Conservation (phyloP, 2,888 invertebrate genomes). For the Rhingia campestris region DNA sequence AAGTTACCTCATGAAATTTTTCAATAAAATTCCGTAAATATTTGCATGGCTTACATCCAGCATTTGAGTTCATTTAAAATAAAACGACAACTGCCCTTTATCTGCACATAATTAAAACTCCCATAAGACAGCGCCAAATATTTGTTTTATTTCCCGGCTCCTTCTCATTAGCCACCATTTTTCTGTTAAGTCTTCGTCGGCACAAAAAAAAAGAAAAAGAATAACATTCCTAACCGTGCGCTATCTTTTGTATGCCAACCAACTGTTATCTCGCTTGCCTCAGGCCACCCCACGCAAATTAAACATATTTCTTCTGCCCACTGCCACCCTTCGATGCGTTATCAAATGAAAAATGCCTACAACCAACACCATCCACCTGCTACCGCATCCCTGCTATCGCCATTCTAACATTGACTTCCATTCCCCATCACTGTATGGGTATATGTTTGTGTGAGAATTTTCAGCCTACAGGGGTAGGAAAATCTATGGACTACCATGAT, state of each 20-base stretch:
- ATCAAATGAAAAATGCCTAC: conserved; percentile 53
- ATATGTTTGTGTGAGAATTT: not conserved
- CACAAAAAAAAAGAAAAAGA: not conserved
- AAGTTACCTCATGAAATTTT: no score
- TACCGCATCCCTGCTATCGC: conserved; percentile 60
- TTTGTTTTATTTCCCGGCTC: conserved; percentile 30
- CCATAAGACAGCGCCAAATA: conserved; percentile 34
- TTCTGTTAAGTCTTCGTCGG: conserved; percentile 25
- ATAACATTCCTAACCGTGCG: conserved; percentile 54
- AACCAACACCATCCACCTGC: conserved; percentile 68
- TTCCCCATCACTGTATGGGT: conserved; percentile 12
- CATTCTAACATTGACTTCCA: conserved; percentile 69
- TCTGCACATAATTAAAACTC: conserved; percentile 57
- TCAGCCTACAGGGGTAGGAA: conserved; percentile 31
- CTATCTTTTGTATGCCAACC: conserved; percentile 68
- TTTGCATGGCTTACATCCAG: no score
- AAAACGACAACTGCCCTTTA: not conserved
- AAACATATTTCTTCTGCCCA: conserved; percentile 72
- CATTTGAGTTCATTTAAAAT: no score
- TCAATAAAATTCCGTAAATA: no score
- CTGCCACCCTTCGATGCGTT: conserved; percentile 28
- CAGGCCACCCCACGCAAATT: conserved; percentile 74
- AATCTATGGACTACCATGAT: conserved; percentile 19
- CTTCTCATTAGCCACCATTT: not conserved
- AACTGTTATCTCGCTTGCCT: conserved; percentile 70